Percentiles rank a stretch among this genome's conserved stretches.
These are phyloP conservation scores for Polypterus bichir DNA, from an alignment of 2,113 vertebrate genomes.

Conservation along the genomic window DNA sequence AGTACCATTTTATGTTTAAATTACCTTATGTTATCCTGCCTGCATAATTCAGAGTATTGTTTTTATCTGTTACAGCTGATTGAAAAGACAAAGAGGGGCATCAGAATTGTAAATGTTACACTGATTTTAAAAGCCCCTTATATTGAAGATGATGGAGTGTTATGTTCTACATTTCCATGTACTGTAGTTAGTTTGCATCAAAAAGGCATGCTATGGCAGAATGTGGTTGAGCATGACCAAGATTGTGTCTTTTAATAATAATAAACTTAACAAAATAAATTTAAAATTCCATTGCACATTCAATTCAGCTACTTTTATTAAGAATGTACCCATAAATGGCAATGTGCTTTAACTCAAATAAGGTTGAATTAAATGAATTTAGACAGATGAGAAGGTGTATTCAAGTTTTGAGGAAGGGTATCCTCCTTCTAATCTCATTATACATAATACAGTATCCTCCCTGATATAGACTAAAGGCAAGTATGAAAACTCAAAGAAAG, in stretches of 20 bases:
- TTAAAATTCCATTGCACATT: slow-evolving; percentile 54
- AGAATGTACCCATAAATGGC: slow-evolving; percentile 12
- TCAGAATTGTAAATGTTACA: background rate
- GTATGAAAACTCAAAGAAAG: too few species aligned
- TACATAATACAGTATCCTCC: too few species aligned
- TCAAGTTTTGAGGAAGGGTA: too few species aligned
- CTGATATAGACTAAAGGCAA: too few species aligned
- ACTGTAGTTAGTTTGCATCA: slow-evolving; percentile 50
- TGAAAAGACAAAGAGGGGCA: background rate
- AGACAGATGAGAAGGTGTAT: too few species aligned
- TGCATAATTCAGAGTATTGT: too few species aligned
- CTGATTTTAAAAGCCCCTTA: background rate
- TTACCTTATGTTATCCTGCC: too few species aligned
- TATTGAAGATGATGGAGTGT: background rate
- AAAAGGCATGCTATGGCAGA: slow-evolving; percentile 32
- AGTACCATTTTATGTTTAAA: too few species aligned
- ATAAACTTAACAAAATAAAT: slow-evolving; percentile 45
- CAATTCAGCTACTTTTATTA: slow-evolving; percentile 35
- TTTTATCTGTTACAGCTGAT: background rate
- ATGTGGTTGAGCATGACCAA: slow-evolving; percentile 29
- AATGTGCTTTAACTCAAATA: too few species aligned
- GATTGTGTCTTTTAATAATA: slow-evolving; percentile 48
- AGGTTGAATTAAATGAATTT: too few species aligned
- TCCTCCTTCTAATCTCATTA: too few species aligned
- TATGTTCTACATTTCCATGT: slow-evolving; percentile 20